Evolutionary conservation across 2,888 invertebrate species (phyloP), one percentile per base, ranked within the genome.

Genomic region (Xanthorhoe spadicearia): DNA sequence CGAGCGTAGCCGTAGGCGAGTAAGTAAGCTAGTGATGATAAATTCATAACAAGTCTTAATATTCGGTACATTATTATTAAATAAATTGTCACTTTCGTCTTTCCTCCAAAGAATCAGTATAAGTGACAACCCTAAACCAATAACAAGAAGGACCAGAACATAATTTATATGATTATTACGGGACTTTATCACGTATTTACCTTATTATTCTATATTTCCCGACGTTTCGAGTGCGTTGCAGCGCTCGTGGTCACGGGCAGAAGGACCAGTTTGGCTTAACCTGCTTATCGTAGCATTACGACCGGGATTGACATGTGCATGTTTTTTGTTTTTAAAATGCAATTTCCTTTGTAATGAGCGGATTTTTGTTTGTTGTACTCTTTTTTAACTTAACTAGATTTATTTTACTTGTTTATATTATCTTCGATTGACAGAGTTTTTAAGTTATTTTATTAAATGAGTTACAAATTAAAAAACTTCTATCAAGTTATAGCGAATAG

Each of bases 221-320:
- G n/a, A n/a, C n/a, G n/a, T n/a, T n/a, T n/a, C n/a, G n/a, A n/a
- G n/a, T n/a, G n/a, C n/a, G n/a, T n/a, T n/a, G n/a, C n/a, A n/a
- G n/a, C n/a, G n/a, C n/a, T n/a, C n/a, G n/a, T n/a, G n/a, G n/a
- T n/a, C n/a, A n/a, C n/a, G n/a, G n/a, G n/a, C n/a, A 54, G 51
- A 68, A 56, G 57, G 61, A 59, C 56, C 38, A 66, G 28, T 71
- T 71, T 61, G 13, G 56, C 48, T 73, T 75, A 32, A 61, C 71
- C 68, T 64, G 28, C 61, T 69, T 72, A 70, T 73, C 56, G 51
- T 52, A 1, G 57, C 61, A 50, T 58, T 32, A 38, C 56, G 23
- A 32, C 17, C 15, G 51, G 86, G 86, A 87, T 86, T 87, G 88
- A 89, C 88, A 86, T 87, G 82, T 86, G 84, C 76, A 13, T 2